Base-by-base conservation (phyloP, 2,888 invertebrate species). In the Syritta pipiens region DNA sequence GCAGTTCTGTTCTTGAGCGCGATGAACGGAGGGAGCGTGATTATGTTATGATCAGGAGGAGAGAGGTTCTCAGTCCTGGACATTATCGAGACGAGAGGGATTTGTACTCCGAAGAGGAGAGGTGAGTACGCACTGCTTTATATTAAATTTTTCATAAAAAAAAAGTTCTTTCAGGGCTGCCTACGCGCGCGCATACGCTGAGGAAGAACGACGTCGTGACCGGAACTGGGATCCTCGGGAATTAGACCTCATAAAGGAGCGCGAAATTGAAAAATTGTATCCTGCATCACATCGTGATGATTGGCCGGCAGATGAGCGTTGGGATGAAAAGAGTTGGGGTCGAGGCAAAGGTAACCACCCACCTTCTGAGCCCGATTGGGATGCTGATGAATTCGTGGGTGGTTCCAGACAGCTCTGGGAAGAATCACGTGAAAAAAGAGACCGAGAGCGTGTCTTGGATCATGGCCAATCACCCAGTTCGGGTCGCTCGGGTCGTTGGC, bases 351-450 rank as follows among this genome's bases (percentile, higher is more conserved):
- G 81, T 6, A 82, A 84, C 46, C 86, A 86, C 28, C 84, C 88
- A 0, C 82, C 85, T 1, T 87, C 88, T 0, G 88, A 88, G 65
- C 87, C 87, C 0, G 87, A 88, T 53, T 88, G 88, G 87, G 88
- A 88, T 82, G 85, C 85, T 1, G 88, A 87, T 48, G 88, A 88
- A 7, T 84, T 84, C 2, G 83, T 85, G 2, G 65, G 82, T 2
- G 82, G 72, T 1, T 62, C 75, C 0, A 62, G 75, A 4, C 81
- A 63, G 12, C 76, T 84, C 19, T 81, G 81, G 77, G 77, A 76
- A 5, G 82, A 81, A 30, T 62, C 65, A 5, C 69, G 60, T 12
- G 76, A 76, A n/a, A 81, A 81, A 30, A 65, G 72, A 1, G 81
- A 81, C 4, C 72, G 72, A 40, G 81, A 81, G 22, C 77, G 71